Conservation (phyloP, 2,888 invertebrate species). For the Geophilus truncorum region DNA sequence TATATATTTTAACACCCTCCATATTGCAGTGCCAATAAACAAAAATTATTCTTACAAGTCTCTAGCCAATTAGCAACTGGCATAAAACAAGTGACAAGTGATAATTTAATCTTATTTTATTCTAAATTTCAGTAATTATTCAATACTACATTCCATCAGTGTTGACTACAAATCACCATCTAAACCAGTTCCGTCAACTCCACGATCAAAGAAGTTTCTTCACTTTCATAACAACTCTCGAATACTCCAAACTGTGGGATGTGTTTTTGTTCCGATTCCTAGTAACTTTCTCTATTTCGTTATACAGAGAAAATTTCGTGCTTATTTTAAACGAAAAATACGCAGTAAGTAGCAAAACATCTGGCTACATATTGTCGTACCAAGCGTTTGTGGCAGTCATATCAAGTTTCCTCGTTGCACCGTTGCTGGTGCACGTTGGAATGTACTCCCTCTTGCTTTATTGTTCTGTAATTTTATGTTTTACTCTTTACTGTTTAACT, state of each 20-base stretch:
- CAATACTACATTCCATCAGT: background rate
- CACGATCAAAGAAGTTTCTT: background rate
- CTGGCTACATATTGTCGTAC: background rate
- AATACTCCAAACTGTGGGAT: background rate
- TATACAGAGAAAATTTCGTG: background rate
- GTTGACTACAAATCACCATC: background rate
- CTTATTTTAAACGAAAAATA: slow-evolving; percentile 1
- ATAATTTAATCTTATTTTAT: background rate
- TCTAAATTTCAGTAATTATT: background rate
- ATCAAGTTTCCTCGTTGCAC: background rate
- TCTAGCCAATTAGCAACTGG: too few relatives aligned
- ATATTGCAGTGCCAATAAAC: too few relatives aligned
- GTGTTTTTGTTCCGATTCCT: background rate
- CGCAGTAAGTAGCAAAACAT: background rate
- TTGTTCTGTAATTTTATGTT: background rate
- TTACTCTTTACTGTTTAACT: background rate
- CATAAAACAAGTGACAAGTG: too few relatives aligned
- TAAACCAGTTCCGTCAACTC: too few relatives aligned
- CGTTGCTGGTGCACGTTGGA: background rate
- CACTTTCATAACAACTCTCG: background rate
- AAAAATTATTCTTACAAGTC: too few relatives aligned
- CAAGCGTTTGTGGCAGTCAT: background rate
- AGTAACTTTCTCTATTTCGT: background rate
- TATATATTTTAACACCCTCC: too few relatives aligned
- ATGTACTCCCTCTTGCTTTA: background rate